These are phyloP conservation scores for Ctena decussata DNA, from an alignment of 2,888 invertebrate species.

Conservation along the genomic window DNA sequence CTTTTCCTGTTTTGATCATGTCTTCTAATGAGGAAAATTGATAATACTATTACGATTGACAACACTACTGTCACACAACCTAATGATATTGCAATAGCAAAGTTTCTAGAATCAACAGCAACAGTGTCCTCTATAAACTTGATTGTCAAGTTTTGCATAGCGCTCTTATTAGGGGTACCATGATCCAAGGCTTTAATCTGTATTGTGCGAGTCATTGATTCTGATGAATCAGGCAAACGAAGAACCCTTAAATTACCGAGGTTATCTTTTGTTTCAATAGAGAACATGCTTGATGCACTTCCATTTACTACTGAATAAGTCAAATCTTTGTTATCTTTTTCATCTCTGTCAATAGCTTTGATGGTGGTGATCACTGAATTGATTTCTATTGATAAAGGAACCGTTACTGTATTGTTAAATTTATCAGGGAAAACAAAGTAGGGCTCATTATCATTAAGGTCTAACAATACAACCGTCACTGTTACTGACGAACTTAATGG, in stretches of 20 bases:
- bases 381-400: slow-evolving; percentile 65
- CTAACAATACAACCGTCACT: slow-evolving; percentile 70
- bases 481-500: slow-evolving; percentile 70
- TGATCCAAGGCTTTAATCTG: slow-evolving; percentile 44
- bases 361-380: slow-evolving; percentile 65
- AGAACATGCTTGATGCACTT: slow-evolving; percentile 50
- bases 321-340: slow-evolving; percentile 65
- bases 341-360: slow-evolving; percentile 69
- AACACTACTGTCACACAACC: slow-evolving; percentile 62
- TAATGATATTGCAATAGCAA: slow-evolving; percentile 59
- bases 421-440: slow-evolving; percentile 71
- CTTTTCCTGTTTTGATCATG: slow-evolving; percentile 44
- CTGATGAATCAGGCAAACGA: slow-evolving; percentile 37
- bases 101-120: slow-evolving; percentile 40
- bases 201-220: slow-evolving; percentile 36
- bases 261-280: slow-evolving; percentile 50
- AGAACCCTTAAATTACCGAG: slow-evolving; percentile 45
- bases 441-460: slow-evolving; percentile 77
- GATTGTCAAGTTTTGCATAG: slow-evolving; percentile 39
- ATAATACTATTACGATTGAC: slow-evolving; percentile 61
- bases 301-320: slow-evolving; percentile 51
- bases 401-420: slow-evolving; percentile 69
- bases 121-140: slow-evolving; percentile 33
- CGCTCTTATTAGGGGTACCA: slow-evolving; percentile 34
- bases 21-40: slow-evolving; percentile 57